A percentile compares a stretch with the other conserved stretches of the same genome.
Evolutionary conservation across 2,888 invertebrate genomes (phyloP).

Genomic region (Diadromus collaris): DNA sequence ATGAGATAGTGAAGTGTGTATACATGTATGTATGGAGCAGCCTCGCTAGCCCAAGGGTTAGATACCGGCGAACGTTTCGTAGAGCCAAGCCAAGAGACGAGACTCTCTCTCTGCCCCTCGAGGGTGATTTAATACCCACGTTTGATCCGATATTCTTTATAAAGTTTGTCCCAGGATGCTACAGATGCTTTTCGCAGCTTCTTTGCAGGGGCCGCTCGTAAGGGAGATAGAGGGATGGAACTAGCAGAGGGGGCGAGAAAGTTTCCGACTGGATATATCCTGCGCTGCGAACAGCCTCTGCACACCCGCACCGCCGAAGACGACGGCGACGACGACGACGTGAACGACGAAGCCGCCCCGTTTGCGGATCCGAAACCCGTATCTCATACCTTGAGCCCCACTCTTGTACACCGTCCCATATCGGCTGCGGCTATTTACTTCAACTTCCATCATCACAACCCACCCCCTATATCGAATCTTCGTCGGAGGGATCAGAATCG

Average conservation of each 20-base stretch:
- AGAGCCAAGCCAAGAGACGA: constrained; percentile 38
- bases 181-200: constrained; percentile 61
- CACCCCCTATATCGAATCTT: constrained; percentile 24
- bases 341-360: constrained; percentile 21
- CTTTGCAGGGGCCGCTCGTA: constrained; percentile 29
- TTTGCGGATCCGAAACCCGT: constrained; percentile 43
- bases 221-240: background rate
- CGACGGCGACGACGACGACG: constrained; percentile 21
- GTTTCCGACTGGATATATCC: constrained; percentile 33
- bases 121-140: constrained; percentile 74
- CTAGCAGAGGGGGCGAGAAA: constrained; percentile 43
- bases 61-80: constrained; percentile 7
- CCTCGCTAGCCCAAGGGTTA: background rate
- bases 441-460: constrained; percentile 33
- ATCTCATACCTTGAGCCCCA: constrained; percentile 21
- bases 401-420: constrained; percentile 5
- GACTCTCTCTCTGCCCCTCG: constrained; percentile 62
- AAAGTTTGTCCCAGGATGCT: constrained; percentile 69
- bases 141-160: constrained; percentile 76
- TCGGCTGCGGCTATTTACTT: constrained; percentile 44
- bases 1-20: constrained; percentile 13
- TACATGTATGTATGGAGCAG: constrained; percentile 13
- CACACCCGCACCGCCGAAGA: background rate
- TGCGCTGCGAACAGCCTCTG: background rate
- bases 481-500: constrained; percentile 36